phyloP scores from a whole-genome alignment of 2,888 invertebrate genomes.

The Sepiola atlantica region DNA sequence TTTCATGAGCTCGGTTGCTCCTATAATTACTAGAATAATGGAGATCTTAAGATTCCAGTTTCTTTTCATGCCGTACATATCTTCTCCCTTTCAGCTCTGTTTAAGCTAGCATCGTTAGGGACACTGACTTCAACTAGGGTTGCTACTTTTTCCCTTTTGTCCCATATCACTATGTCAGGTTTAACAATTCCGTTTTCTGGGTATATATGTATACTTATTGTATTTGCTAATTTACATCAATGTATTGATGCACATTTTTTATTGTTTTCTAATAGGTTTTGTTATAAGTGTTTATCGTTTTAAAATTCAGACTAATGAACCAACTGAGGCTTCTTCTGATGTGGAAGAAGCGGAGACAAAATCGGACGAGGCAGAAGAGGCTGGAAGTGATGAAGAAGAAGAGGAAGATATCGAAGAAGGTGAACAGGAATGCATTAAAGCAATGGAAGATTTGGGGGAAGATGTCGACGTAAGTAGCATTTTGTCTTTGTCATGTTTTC shows the following conservation, averaged over 20 bases:
- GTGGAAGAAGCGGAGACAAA: conserved; percentile 52
- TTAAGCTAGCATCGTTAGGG: too few species aligned
- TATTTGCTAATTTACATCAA: not conserved
- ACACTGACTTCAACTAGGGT: too few species aligned
- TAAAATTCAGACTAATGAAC: conserved; percentile 25
- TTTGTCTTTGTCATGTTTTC: conserved; percentile 46
- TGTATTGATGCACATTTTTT: conserved; percentile 52
- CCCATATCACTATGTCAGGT: too few species aligned
- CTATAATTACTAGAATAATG: too few species aligned
- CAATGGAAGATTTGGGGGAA: conserved; percentile 60
- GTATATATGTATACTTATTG: not conserved
- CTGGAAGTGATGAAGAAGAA: conserved; percentile 49
- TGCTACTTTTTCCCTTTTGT: too few species aligned
- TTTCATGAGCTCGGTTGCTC: too few species aligned
- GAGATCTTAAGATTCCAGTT: too few species aligned
- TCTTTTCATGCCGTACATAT: too few species aligned
- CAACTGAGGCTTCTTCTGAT: not conserved
- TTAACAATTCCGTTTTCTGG: not conserved
- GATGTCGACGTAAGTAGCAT: conserved; percentile 60
- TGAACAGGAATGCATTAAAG: conserved; percentile 52
- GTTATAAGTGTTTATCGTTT: not conserved
- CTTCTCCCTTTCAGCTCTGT: too few species aligned
- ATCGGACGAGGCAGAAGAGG: conserved; percentile 53
- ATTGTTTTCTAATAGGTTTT: too few species aligned
- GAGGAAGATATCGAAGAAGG: conserved; percentile 54